These are phyloP conservation scores for Cyclophora punctaria DNA, from an alignment of 2,888 invertebrate species.

Conservation along the genomic window DNA sequence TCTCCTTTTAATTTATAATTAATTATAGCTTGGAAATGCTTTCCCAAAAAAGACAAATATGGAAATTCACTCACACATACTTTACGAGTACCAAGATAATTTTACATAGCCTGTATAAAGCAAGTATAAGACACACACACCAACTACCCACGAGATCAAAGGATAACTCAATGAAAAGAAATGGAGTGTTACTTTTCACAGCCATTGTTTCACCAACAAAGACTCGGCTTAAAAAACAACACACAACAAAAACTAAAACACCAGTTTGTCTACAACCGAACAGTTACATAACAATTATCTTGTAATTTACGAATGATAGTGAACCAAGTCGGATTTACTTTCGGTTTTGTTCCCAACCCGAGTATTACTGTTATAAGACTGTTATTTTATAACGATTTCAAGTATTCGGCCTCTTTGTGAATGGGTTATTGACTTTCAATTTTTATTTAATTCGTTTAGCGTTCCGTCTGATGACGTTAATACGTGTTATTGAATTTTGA, in stretches of 20 bases:
- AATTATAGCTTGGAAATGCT: no score
- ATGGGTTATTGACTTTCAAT: constrained; percentile 33
- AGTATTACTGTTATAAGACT: constrained; percentile 29
- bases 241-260: constrained; percentile 3
- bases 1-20: no score
- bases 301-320: constrained; percentile 24
- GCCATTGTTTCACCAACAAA: not conserved
- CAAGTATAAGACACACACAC: no score
- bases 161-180: no score
- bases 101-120: no score
- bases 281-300: constrained; percentile 17
- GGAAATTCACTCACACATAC: no score
- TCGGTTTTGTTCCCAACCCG: constrained; percentile 33
- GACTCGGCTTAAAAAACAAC: constrained; percentile 2
- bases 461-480: not conserved
- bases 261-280: constrained; percentile 7
- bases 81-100: no score
- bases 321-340: constrained; percentile 35
- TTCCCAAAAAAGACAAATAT: no score
- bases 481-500: no score
- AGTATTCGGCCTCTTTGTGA: constrained; percentile 18
- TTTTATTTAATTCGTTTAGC: constrained; percentile 16
- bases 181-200: no score
- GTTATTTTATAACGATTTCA: constrained; percentile 28
- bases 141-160: no score